Evolutionary conservation across 2,113 vertebrate genomes (phyloP).

Genomic region (Saccopteryx bilineata): DNA sequence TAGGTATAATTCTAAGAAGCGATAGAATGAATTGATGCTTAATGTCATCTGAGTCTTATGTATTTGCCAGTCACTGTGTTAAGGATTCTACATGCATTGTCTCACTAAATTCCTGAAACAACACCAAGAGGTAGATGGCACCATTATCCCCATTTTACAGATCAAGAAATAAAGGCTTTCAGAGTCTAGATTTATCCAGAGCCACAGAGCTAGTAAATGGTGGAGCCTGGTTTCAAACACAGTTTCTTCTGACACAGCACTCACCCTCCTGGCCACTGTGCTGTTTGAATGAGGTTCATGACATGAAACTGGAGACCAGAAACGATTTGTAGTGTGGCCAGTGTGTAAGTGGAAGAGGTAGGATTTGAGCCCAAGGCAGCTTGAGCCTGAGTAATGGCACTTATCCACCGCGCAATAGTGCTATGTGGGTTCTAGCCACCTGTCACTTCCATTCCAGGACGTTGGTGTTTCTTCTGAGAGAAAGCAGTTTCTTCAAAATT

Average conservation of each 20-base stretch:
- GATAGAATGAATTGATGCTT: not conserved
- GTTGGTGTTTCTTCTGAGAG: not conserved
- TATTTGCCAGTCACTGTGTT: not conserved
- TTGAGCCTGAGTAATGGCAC: not conserved
- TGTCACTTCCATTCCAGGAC: not conserved
- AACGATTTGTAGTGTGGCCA: not conserved
- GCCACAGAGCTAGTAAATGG: not conserved
- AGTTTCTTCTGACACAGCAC: not conserved
- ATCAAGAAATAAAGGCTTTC: not conserved
- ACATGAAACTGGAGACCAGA: not conserved
- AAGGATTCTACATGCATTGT: not conserved
- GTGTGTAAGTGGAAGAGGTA: not conserved
- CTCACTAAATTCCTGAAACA: not conserved
- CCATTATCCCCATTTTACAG: not conserved
- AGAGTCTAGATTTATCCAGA: not conserved
- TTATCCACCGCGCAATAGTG: too few species aligned
- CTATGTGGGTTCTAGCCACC: not conserved
- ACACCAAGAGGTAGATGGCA: fast-evolving
- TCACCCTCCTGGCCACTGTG: not conserved
- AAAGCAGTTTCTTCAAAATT: constrained; percentile 24
- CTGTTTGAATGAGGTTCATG: not conserved
- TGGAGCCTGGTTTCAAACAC: not conserved
- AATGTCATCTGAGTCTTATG: not conserved
- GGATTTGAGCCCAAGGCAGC: not conserved
- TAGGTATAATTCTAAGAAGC: not conserved